A percentile compares a stretch with the other conserved stretches of the same genome.
These are phyloP conservation scores for Pseudocheirus occidentalis DNA, from an alignment of 2,797 vertebrate genomes.

Conservation along the genomic window DNA sequence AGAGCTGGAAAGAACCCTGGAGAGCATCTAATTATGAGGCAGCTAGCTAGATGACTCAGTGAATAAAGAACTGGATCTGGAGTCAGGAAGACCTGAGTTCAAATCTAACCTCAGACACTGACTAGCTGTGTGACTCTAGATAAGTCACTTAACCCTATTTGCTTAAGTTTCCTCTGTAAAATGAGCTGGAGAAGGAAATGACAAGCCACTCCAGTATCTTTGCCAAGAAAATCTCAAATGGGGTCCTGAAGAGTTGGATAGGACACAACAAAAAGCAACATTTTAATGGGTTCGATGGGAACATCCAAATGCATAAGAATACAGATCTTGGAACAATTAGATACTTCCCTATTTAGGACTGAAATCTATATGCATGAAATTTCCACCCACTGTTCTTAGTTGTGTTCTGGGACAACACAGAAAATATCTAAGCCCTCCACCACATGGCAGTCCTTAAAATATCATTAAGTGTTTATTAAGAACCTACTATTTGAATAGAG, in stretches of 20 bases:
- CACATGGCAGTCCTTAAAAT: neutral
- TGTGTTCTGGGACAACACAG: neutral
- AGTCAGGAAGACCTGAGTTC: neutral
- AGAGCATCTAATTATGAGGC: neutral
- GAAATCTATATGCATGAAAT: neutral
- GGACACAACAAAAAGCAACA: neutral
- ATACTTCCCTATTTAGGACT: neutral
- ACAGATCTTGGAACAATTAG: neutral
- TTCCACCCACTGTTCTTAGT: neutral
- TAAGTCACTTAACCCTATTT: neutral
- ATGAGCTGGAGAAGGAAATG: neutral
- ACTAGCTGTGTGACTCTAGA: neutral
- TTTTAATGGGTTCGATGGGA: neutral
- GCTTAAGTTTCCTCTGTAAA: neutral
- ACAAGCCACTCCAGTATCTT: neutral
- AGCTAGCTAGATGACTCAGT: neutral
- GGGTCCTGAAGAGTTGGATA: neutral
- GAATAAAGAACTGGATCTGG: neutral
- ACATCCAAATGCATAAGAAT: too few relatives aligned
- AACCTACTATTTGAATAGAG: neutral
- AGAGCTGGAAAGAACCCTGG: neutral
- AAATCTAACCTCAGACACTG: neutral
- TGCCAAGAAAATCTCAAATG: neutral
- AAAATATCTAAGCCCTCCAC: neutral
- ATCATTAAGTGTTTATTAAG: neutral